Percentiles rank a stretch among this genome's conserved stretches.
These are phyloP conservation scores for Ommatoiulus sabulosus DNA, from an alignment of 2,888 invertebrate genomes.

Conservation along the genomic window DNA sequence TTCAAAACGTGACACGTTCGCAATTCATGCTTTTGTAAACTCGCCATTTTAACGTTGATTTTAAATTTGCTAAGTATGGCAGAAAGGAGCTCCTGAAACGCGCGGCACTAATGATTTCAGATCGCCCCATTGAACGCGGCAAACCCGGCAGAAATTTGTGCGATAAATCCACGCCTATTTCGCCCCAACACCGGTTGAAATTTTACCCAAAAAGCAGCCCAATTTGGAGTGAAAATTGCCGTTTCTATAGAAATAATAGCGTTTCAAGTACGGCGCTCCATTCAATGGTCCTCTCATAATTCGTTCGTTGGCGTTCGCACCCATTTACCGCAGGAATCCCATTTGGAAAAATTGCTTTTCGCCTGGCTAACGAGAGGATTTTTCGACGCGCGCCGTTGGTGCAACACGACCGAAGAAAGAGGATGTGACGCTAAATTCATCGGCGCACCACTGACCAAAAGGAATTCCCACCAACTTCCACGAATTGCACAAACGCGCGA, in stretches of 20 bases:
- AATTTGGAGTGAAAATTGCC: neutral
- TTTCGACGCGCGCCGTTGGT: neutral
- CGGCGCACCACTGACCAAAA: neutral
- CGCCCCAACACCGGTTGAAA: too few relatives aligned
- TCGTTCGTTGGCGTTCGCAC: neutral
- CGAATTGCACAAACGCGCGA: neutral
- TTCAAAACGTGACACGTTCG: too few relatives aligned
- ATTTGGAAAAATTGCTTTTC: conserved; percentile 12
- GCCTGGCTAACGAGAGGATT: neutral
- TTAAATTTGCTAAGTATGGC: too few relatives aligned
- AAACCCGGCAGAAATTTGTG: neutral
- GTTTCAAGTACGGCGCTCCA: neutral
- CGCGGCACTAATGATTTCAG: neutral
- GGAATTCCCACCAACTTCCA: neutral
- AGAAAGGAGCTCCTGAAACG: neutral
- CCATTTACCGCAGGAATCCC: neutral
- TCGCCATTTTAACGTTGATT: too few relatives aligned
- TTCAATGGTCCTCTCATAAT: neutral
- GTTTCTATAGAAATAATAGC: neutral
- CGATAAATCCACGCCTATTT: too few relatives aligned
- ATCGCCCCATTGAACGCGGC: neutral
- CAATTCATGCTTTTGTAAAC: too few relatives aligned
- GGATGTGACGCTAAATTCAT: neutral
- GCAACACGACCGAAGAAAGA: neutral
- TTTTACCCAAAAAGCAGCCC: neutral